These are phyloP conservation scores for Oscheius sp. DNA, from an alignment of 2,888 invertebrate species.

Conservation along the genomic window DNA sequence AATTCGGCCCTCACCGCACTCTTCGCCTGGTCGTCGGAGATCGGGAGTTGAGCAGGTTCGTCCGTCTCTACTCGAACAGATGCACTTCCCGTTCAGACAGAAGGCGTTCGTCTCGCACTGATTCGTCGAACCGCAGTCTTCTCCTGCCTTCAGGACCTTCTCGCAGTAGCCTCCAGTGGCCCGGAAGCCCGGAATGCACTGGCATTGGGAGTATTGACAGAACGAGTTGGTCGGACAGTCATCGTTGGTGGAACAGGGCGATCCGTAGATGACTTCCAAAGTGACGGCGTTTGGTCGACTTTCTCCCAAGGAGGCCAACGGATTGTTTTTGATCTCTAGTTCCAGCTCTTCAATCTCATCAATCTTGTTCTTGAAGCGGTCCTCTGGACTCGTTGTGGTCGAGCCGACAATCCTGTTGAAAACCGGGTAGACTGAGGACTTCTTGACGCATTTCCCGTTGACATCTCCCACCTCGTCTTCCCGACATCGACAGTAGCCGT, in stretches of 20 bases:
- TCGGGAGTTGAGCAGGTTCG: slow-evolving; percentile 50
- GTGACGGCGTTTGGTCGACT: slow-evolving; percentile 23
- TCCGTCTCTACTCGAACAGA: slow-evolving; percentile 44
- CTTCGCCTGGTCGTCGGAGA: slow-evolving; percentile 65
- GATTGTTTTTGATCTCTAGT: slow-evolving; percentile 48
- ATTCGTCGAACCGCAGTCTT: slow-evolving; percentile 50
- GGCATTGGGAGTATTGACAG: slow-evolving; percentile 63
- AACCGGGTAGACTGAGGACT: slow-evolving; percentile 45
- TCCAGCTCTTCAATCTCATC: slow-evolving; percentile 52
- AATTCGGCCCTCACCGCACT: slow-evolving; percentile 54
- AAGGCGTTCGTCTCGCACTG: slow-evolving; percentile 54
- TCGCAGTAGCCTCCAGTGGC: slow-evolving; percentile 57
- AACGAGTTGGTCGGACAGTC: slow-evolving; percentile 60
- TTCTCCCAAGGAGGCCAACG: slow-evolving; percentile 7
- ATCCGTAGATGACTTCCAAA: slow-evolving; percentile 44
- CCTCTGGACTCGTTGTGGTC: slow-evolving; percentile 37
- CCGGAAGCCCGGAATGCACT: slow-evolving; percentile 66
- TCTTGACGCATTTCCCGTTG: slow-evolving; percentile 62
- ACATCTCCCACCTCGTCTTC: slow-evolving; percentile 57
- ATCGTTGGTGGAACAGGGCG: slow-evolving; percentile 46
- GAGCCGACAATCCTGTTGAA: slow-evolving; percentile 32
- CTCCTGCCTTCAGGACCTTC: slow-evolving; percentile 46
- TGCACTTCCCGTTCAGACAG: slow-evolving; percentile 53
- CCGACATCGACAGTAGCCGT: slow-evolving; percentile 63
- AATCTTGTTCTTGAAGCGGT: slow-evolving; percentile 42